phyloP scores from a whole-genome alignment of 2,113 vertebrate species.

The Thinocorus orbignyianus region DNA sequence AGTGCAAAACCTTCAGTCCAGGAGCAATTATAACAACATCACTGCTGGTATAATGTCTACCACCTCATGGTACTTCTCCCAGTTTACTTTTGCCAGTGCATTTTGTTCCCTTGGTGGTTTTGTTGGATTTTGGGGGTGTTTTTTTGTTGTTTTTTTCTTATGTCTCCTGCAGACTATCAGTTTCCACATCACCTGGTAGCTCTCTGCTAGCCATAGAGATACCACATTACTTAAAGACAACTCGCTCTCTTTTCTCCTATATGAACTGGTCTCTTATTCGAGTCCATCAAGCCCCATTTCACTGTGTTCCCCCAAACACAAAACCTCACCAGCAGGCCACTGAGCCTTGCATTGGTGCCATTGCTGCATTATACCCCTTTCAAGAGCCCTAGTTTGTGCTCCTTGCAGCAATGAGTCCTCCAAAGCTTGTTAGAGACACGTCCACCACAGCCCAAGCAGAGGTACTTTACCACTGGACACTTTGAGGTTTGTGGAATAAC shows the following conservation, averaged over 20 bases:
- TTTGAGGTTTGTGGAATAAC: background rate
- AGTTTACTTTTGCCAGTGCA: background rate
- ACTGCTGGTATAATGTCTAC: background rate
- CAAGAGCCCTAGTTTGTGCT: background rate
- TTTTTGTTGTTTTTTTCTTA: background rate
- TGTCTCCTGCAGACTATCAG: background rate
- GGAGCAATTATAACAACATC: background rate
- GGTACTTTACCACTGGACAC: background rate
- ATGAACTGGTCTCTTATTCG: accelerated
- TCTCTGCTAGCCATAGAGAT: background rate
- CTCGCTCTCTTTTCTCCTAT: background rate
- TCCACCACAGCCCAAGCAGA: background rate
- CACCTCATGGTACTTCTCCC: background rate
- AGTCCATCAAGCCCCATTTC: background rate
- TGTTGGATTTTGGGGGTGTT: no score
- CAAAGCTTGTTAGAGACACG: background rate
- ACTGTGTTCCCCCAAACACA: background rate
- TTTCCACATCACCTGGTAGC: background rate
- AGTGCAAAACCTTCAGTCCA: background rate
- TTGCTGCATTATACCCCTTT: background rate
- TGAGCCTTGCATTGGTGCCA: accelerated
- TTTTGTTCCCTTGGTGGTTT: background rate
- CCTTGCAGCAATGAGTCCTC: background rate
- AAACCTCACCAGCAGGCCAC: no score
- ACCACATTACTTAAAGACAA: background rate